These are phyloP conservation scores for Forficula auricularia DNA, from an alignment of 1,140 invertebrate genomes.

Conservation along the genomic window DNA sequence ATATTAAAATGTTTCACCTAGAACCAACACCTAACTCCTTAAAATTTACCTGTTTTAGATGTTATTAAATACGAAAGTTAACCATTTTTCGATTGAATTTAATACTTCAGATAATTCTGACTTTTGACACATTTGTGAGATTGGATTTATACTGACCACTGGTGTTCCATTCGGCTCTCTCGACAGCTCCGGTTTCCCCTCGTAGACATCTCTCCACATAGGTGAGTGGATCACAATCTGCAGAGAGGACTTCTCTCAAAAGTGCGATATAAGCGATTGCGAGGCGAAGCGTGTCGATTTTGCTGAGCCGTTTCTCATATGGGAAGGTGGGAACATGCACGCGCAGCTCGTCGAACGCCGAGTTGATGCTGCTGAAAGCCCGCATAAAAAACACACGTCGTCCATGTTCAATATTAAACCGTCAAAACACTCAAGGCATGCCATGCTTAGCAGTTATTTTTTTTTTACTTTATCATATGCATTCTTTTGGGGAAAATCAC, in stretches of 20 bases:
- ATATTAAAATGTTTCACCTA: too few species aligned
- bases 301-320: constrained; percentile 91
- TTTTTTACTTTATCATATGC: too few species aligned
- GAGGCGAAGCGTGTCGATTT: constrained; percentile 88
- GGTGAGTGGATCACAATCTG: constrained; percentile 77
- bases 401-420: neutral
- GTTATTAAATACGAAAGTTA: too few species aligned
- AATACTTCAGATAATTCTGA: too few species aligned
- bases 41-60: too few species aligned
- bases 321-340: constrained; percentile 96
- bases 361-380: constrained; percentile 87
- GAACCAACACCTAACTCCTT: too few species aligned
- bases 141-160: constrained; percentile 84
- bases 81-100: too few species aligned
- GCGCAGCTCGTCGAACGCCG: constrained; percentile 87
- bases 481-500: too few species aligned
- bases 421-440: too few species aligned
- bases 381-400: constrained; percentile 19
- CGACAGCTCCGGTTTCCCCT: constrained; percentile 63
- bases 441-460: too few species aligned
- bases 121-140: too few species aligned
- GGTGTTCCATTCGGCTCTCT: constrained; percentile 84
- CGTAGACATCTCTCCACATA: constrained; percentile 84
- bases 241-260: constrained; percentile 73
- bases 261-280: constrained; percentile 95